Conservation (phyloP, 1,140 invertebrate genomes). For the Pseudomyrmex pallidus region DNA sequence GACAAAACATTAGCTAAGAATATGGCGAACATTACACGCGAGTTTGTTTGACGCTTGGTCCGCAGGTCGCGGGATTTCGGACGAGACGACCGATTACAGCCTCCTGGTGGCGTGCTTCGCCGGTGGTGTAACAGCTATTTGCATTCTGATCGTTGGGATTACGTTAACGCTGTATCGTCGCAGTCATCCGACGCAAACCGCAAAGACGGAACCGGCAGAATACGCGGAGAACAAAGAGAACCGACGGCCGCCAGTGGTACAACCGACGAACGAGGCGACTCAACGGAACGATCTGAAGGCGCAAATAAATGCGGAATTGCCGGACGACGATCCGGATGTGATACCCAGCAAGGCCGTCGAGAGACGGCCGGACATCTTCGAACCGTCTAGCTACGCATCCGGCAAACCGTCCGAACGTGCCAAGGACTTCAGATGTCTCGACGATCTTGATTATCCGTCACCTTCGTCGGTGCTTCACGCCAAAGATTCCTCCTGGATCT, state of each 20-base stretch:
- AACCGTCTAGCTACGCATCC: conserved; percentile 70
- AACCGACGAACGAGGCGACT: conserved; percentile 32
- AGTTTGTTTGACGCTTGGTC: conserved; percentile 50
- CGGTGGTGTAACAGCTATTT: conserved; percentile 79
- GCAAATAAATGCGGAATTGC: conserved; percentile 47
- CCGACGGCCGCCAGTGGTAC: neutral
- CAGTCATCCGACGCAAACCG: conserved; percentile 70
- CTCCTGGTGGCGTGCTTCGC: conserved; percentile 80
- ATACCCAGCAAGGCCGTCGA: conserved; percentile 76
- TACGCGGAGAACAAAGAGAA: conserved; percentile 61
- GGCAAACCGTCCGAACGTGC: conserved; percentile 63
- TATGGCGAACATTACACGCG: neutral
- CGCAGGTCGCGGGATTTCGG: conserved; percentile 77
- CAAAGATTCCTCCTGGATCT: conserved; percentile 72
- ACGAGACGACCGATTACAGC: conserved; percentile 79
- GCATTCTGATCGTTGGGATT: conserved; percentile 79
- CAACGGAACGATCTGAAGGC: conserved; percentile 51
- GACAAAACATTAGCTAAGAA: neutral
- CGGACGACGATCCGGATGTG: conserved; percentile 79
- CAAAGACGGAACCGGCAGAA: conserved; percentile 48
- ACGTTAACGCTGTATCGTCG: conserved; percentile 79
- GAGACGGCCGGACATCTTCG: conserved; percentile 75
- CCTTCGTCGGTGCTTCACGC: conserved; percentile 57
- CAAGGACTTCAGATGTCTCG: conserved; percentile 68
- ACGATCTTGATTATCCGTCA: conserved; percentile 66